Evolutionary conservation across 2,113 vertebrate species (phyloP).

Genomic region (Orientallactaga bullata): DNA sequence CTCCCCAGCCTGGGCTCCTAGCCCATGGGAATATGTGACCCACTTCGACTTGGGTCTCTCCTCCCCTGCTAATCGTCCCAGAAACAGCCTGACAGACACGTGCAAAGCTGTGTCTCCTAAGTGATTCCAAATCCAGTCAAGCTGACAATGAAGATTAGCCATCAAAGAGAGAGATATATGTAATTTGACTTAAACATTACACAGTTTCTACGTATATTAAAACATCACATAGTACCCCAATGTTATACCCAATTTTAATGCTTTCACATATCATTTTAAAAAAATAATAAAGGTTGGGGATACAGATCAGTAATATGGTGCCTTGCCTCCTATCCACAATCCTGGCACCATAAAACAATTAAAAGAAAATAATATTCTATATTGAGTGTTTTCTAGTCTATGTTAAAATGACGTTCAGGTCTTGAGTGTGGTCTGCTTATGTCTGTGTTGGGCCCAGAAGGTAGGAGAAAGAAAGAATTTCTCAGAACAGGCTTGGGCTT

Average conservation of each 20-base stretch:
- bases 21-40: background rate
- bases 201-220: background rate
- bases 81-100: background rate
- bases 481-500: background rate
- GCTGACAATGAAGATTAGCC: background rate
- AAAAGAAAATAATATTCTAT: conserved; percentile 1
- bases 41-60: background rate
- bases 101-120: background rate
- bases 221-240: background rate
- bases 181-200: background rate
- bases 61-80: background rate
- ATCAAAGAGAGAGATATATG: background rate
- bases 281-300: background rate
- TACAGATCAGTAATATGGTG: background rate
- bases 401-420: background rate
- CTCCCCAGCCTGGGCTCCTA: background rate
- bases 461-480: background rate
- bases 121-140: background rate
- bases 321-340: background rate
- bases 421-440: background rate
- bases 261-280: background rate
- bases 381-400: background rate
- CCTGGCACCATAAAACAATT: background rate
- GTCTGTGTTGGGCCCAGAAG: background rate
- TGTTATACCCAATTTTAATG: background rate